Conservation (phyloP, 2,797 vertebrate genomes). For the Aeoliscus strigatus region DNA sequence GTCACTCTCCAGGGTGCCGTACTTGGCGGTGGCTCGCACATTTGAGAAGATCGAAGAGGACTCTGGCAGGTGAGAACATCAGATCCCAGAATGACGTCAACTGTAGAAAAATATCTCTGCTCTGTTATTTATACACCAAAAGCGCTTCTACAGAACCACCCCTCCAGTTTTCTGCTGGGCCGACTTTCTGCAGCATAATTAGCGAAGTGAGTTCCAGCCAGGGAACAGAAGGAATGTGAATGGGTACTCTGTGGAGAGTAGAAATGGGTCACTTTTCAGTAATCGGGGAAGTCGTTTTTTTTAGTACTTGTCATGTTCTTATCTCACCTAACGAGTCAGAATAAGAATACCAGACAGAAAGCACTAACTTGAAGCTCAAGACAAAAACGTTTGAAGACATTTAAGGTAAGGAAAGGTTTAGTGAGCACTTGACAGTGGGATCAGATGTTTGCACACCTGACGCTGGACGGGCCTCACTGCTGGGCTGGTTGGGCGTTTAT, state of each 20-base stretch:
- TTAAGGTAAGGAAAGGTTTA: no score
- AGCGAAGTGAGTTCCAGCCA: constrained; percentile 8
- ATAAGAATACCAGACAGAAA: no score
- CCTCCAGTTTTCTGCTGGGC: constrained; percentile 23
- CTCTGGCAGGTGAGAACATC: constrained; percentile 80
- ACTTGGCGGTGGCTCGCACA: constrained; percentile 86
- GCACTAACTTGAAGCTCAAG: no score
- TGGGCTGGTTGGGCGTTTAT: no score
- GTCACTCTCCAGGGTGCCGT: constrained; percentile 79
- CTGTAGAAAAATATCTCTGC: constrained; percentile 11
- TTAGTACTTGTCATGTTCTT: no score
- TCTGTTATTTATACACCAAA: constrained; percentile 6
- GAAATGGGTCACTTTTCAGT: constrained; percentile 25
- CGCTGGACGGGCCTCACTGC: no score
- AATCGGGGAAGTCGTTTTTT: constrained; percentile 9
- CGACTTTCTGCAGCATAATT: constrained; percentile 33
- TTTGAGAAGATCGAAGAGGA: constrained; percentile 91
- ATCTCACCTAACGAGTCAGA: no score
- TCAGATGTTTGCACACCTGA: no score
- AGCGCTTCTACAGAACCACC: no score
- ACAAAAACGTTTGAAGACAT: no score
- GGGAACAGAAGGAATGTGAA: constrained; percentile 18
- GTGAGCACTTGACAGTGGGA: no score
- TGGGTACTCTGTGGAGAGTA: constrained; percentile 13
- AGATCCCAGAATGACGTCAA: constrained; percentile 16